Evolutionary conservation across 2,888 invertebrate species (phyloP).

Genomic region (Himalopsyche japonica): DNA sequence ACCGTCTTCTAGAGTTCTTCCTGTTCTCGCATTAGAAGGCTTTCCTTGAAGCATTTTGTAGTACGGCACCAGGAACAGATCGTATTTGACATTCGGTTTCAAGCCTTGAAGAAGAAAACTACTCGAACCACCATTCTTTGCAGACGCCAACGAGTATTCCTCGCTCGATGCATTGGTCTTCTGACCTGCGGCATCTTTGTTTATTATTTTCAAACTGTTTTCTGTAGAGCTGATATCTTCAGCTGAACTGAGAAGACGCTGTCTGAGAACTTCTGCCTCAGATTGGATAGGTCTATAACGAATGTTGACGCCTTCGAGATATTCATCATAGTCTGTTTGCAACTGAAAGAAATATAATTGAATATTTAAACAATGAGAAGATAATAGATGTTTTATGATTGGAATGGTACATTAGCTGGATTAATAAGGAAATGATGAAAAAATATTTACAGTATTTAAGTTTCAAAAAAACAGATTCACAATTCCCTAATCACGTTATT

Average conservation of each 20-base stretch:
- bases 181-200: background rate
- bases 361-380: background rate
- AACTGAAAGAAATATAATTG: constrained; percentile 48
- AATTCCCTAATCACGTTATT: too few relatives aligned
- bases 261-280: constrained; percentile 40
- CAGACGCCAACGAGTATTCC: constrained; percentile 72
- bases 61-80: constrained; percentile 91
- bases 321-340: constrained; percentile 58
- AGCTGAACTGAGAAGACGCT: constrained; percentile 4
- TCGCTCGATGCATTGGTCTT: constrained; percentile 42
- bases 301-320: constrained; percentile 72
- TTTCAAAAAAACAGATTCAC: too few relatives aligned
- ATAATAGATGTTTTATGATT: background rate
- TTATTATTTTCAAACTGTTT: background rate
- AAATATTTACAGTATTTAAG: too few relatives aligned
- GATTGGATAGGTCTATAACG: constrained; percentile 58
- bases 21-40: constrained; percentile 87
- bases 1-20: constrained; percentile 86
- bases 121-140: constrained; percentile 70
- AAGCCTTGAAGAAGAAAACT: constrained; percentile 78
- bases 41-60: constrained; percentile 86
- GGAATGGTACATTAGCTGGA: background rate
- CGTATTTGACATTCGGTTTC: constrained; percentile 85
- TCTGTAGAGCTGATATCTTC: background rate
- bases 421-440: too few relatives aligned